Conservation (phyloP, 2,797 vertebrate species). For the Lepus townsendii region DNA sequence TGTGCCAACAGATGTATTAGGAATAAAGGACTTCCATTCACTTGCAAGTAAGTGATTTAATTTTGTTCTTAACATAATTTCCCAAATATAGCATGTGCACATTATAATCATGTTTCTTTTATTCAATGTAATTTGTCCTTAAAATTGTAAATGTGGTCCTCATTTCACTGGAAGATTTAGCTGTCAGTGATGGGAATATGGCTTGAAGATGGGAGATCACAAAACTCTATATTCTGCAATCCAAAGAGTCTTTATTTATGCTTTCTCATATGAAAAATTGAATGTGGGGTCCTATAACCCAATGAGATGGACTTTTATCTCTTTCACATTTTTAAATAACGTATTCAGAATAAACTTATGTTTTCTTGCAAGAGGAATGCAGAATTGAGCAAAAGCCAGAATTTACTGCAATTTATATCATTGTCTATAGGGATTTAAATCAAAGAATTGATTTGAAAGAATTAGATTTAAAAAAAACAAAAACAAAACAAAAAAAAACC, state of each 20-base stretch:
- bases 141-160: conserved; percentile 36
- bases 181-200: conserved; percentile 7
- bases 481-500: not conserved
- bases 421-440: conserved; percentile 69
- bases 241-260: not conserved
- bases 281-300: conserved; percentile 46
- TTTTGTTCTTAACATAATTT: conserved; percentile 29
- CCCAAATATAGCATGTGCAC: not conserved
- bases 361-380: not conserved
- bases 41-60: conserved; percentile 94
- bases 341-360: conserved; percentile 44
- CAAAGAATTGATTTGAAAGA: conserved; percentile 73
- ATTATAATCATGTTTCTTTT: not conserved
- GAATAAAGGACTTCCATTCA: conserved; percentile 94
- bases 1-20: conserved; percentile 96
- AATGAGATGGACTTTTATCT: conserved; percentile 34
- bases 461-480: conserved; percentile 31
- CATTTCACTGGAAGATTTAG: not conserved
- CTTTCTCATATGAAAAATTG: conserved; percentile 29
- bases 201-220: not conserved
- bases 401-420: conserved; percentile 43
- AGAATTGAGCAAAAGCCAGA: conserved; percentile 61
- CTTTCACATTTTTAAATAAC: conserved; percentile 30
- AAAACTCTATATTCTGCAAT: conserved; percentile 15
- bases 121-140: not conserved